phyloP scores from a whole-genome alignment of 1,140 invertebrate species.

The Ceratina calcarata region DNA sequence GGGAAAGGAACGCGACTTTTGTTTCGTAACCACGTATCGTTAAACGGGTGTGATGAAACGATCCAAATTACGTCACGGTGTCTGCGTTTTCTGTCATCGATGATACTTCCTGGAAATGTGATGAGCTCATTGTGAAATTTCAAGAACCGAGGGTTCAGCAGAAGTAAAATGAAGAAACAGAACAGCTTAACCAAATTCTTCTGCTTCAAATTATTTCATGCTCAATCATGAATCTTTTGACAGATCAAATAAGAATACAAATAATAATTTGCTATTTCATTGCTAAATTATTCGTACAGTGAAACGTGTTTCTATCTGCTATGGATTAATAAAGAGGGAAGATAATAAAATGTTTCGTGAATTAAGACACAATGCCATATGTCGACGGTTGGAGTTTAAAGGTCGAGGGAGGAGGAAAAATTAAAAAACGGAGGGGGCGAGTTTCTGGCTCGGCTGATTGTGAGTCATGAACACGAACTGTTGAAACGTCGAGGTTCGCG shows the following conservation, averaged over 20 bases:
- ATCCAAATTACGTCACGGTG: not conserved
- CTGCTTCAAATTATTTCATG: too few species aligned
- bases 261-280: too few species aligned
- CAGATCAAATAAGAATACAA: too few species aligned
- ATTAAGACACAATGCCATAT: too few species aligned
- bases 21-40: conserved; percentile 1
- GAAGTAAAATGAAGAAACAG: too few species aligned
- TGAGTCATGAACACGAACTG: conserved; percentile 64
- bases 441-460: conserved; percentile 70
- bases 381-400: not conserved
- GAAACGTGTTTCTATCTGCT: too few species aligned
- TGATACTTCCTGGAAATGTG: not conserved
- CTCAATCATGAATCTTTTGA: too few species aligned
- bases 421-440: conserved; percentile 49
- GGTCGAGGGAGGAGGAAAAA: conserved; percentile 10
- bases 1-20: conserved; percentile 31
- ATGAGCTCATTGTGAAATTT: too few species aligned
- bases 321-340: too few species aligned
- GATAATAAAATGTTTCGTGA: not conserved
- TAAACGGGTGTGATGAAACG: not conserved
- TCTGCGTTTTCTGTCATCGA: not conserved
- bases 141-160: too few species aligned
- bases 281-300: too few species aligned
- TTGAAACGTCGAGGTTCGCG: conserved; percentile 55
- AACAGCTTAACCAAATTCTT: too few species aligned